These are phyloP conservation scores for Antechinus stuartii DNA, from an alignment of 2,113 vertebrate species.

Conservation along the genomic window DNA sequence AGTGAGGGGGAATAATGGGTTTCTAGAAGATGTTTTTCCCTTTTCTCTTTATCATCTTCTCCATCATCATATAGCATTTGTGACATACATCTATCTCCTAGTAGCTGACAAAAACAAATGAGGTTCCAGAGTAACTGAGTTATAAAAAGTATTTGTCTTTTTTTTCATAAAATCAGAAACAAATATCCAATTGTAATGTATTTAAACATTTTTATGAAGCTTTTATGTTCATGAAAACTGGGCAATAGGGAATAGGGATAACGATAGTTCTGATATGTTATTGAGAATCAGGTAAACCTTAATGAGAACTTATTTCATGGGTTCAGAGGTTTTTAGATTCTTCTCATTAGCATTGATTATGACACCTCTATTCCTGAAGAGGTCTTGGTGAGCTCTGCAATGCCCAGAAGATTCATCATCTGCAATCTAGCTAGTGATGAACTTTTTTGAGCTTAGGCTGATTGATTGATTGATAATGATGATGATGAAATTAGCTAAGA, in stretches of 20 bases:
- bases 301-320: background rate
- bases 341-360: background rate
- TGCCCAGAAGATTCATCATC: background rate
- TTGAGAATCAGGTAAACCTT: background rate
- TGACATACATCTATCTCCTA: background rate
- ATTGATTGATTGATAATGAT: background rate
- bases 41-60: background rate
- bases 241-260: background rate
- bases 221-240: background rate
- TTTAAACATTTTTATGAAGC: background rate
- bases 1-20: conserved; percentile 36
- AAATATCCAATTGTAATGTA: background rate
- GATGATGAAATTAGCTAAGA: background rate
- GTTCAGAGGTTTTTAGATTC: background rate
- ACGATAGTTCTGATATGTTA: background rate
- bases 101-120: background rate
- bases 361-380: background rate
- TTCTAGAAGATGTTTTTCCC: background rate
- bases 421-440: background rate
- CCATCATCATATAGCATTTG: background rate
- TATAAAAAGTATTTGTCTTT: background rate
- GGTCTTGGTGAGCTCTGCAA: background rate
- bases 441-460: background rate
- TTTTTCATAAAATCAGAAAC: background rate
- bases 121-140: background rate